These are phyloP conservation scores for Pyralis farinalis DNA, from an alignment of 2,888 invertebrate species.

Conservation along the genomic window DNA sequence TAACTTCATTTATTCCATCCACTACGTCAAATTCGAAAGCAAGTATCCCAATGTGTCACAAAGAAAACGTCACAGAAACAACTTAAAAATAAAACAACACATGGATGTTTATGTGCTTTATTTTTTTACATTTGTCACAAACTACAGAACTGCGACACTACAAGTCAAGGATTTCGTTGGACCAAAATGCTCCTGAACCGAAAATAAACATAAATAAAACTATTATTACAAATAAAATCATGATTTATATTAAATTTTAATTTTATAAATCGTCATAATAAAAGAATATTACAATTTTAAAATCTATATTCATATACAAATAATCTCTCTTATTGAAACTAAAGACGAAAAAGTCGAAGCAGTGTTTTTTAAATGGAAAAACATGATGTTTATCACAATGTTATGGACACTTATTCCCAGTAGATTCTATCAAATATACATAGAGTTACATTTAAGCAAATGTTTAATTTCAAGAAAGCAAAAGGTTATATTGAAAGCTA, in stretches of 20 bases:
- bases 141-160: conserved; percentile 77
- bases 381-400: conserved; percentile 77
- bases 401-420: conserved; percentile 72
- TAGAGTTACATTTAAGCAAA: conserved; percentile 69
- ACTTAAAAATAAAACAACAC: conserved; percentile 33
- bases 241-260: conserved; percentile 54
- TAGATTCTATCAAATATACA: conserved; percentile 76
- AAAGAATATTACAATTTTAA: conserved; percentile 64
- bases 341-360: conserved; percentile 65
- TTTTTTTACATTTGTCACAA: conserved; percentile 71
- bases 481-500: conserved; percentile 42
- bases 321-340: conserved; percentile 74
- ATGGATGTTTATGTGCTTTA: conserved; percentile 68
- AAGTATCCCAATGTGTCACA: no score
- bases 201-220: conserved; percentile 72
- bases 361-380: conserved; percentile 70
- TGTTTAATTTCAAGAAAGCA: conserved; percentile 69
- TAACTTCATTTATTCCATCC: no score
- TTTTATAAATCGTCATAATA: conserved; percentile 66
- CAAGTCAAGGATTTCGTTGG: conserved; percentile 66
- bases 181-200: conserved; percentile 71
- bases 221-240: conserved; percentile 60
- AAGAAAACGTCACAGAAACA: no score
- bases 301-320: conserved; percentile 78
- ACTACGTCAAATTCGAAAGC: no score